Base-by-base conservation (phyloP, 2,113 vertebrate species). In the Passer domesticus region DNA sequence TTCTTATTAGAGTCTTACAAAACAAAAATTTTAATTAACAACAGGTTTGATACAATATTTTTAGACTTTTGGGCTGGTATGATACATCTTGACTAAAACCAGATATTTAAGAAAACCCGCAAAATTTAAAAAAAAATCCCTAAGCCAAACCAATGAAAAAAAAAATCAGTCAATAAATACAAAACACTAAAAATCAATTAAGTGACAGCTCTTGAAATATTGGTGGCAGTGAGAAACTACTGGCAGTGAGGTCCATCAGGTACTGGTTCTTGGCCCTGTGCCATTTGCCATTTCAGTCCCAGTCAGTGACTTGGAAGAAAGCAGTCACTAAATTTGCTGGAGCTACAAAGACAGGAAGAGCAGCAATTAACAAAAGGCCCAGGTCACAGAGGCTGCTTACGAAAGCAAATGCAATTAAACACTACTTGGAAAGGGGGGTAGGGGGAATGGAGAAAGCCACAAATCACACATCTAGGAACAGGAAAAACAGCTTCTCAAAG, bases 401-500 rank as follows among this genome's bases (percentile, higher is more conserved):
- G 58, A 87, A 89, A 92, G 83, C 56, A 83, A 79, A 87, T 12
- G 69, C 62, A 87, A 87, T 75, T 94, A 90, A 94, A 91, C 19
- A 35, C 68, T 37, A 10, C 66, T 91, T 78, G 0, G 4, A 77
- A 86, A 76, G 24, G 17, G 13, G 8, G 35, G 59, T 0, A 2
- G 44, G 15, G 9, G 12, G 27, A 52, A 53, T 4, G 18, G 11
- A 83, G 59, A 92, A 79, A 83, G 46, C 47, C 83, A 94, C 79
- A 78, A 81, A 89, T 83, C 49, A 60, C 55, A 74, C 39, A 39
- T 56, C 53, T 7, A 84, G 33, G 50, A 90, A 93, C 55, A 77
- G 41, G 76, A 87, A 89, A 92, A 95, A 52, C 49, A 91, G 74
- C 62, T 93, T 89, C 76, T 80, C 69, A 87, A 78, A 95, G 73